These are phyloP conservation scores for Stictonetta naevosa DNA, from an alignment of 2,113 vertebrate genomes.

Conservation along the genomic window DNA sequence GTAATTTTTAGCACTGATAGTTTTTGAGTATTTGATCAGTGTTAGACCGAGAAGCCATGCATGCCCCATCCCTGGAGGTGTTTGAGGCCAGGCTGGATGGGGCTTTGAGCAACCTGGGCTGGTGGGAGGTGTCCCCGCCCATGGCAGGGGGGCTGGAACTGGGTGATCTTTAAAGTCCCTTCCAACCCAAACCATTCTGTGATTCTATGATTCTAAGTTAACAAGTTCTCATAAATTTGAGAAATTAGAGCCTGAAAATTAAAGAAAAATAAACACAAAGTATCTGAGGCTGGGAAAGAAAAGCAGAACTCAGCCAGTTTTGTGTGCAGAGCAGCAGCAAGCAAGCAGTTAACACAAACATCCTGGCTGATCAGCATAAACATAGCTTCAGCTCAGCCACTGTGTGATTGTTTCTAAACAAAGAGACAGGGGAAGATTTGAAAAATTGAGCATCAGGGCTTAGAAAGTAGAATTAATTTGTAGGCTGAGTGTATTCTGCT, in stretches of 20 bases:
- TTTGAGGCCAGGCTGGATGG: too few relatives aligned
- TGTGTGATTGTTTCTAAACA: neutral
- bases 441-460: neutral
- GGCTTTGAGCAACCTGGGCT: too few relatives aligned
- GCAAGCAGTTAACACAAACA: neutral
- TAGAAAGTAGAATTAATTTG: neutral
- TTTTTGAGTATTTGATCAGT: neutral
- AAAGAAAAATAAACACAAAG: too few relatives aligned
- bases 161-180: too few relatives aligned
- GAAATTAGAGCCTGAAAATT: neutral
- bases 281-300: neutral
- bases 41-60: neutral
- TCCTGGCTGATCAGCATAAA: rapidly evolving
- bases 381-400: neutral
- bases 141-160: too few relatives aligned
- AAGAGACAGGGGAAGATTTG: neutral
- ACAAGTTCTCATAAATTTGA: neutral
- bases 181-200: too few relatives aligned
- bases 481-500: neutral
- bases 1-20: neutral
- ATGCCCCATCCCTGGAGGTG: too few relatives aligned
- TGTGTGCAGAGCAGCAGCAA: neutral
- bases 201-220: too few relatives aligned
- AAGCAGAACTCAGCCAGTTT: neutral
- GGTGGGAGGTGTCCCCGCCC: too few relatives aligned